Percentiles rank a stretch among this genome's conserved stretches.
Conservation (phyloP, 2,797 vertebrate genomes). For the Ispidina picta region DNA sequence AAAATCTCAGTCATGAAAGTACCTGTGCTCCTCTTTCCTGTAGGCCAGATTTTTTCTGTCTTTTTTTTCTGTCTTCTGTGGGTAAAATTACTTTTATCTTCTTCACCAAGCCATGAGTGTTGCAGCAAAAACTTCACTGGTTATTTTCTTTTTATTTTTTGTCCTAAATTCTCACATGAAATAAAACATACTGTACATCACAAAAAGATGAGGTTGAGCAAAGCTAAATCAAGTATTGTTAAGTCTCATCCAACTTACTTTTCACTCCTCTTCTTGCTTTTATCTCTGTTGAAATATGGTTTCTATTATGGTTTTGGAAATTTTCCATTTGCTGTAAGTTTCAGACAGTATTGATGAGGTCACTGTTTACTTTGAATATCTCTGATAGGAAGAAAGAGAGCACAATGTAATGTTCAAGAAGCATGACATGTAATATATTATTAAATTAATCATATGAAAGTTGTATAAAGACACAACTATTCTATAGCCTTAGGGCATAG, state of each 20-base stretch:
- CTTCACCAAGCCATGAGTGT: background rate
- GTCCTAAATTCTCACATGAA: background rate
- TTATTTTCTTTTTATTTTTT: background rate
- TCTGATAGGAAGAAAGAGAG: conserved; percentile 59
- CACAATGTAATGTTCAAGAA: conserved; percentile 60
- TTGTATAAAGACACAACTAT: conserved; percentile 13
- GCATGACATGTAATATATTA: conserved; percentile 34
- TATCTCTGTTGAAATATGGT: conserved; percentile 62
- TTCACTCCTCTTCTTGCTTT: conserved; percentile 37
- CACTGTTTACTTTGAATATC: conserved; percentile 71
- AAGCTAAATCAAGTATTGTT: background rate
- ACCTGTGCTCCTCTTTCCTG: background rate
- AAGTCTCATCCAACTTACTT: conserved; percentile 50
- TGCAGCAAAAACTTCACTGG: background rate
- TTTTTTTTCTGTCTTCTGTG: background rate
- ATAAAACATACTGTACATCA: background rate
- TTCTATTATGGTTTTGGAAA: conserved; percentile 70
- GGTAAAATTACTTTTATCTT: background rate
- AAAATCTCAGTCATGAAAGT: background rate
- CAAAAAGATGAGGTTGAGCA: background rate
- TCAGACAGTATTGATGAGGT: conserved; percentile 69
- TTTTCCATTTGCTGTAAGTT: conserved; percentile 69
- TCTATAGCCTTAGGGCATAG: background rate
- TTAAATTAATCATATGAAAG: conserved; percentile 47
- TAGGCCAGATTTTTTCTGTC: background rate